A percentile compares a stretch with the other conserved stretches of the same genome.
phyloP scores from a whole-genome alignment of 2,797 vertebrate genomes.

The Nasua narica region DNA sequence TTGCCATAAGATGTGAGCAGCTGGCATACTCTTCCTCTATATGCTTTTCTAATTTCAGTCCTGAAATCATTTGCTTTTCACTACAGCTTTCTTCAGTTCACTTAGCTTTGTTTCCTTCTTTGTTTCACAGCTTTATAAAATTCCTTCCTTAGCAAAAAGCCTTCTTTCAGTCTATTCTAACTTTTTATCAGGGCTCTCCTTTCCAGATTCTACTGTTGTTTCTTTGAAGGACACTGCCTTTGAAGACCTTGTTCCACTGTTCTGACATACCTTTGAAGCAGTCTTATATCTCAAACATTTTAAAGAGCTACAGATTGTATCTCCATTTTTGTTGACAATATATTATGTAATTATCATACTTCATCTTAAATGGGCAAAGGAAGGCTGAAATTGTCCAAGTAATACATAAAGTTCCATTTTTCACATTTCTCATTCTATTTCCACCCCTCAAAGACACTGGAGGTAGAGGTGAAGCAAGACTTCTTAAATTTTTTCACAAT shows the following conservation, averaged over 20 bases:
- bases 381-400: not conserved
- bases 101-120: not conserved
- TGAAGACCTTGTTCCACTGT: not conserved
- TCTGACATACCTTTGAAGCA: not conserved
- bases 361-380: not conserved
- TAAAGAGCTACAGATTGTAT: not conserved
- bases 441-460: not conserved
- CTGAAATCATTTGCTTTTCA: not conserved
- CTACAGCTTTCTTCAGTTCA: not conserved
- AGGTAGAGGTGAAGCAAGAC: not conserved
- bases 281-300: not conserved
- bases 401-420: not conserved
- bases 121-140: not conserved
- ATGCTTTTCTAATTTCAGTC: slow-evolving; percentile 12
- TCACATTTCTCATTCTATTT: not conserved
- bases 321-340: not conserved
- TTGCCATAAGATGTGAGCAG: not conserved
- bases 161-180: not conserved
- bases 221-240: not conserved
- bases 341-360: not conserved
- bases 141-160: not conserved
- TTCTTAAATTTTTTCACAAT: not conserved
- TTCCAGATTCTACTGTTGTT: not conserved
- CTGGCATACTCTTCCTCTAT: not conserved
- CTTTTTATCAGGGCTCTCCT: not conserved